Evolutionary conservation across 2,888 invertebrate genomes (phyloP), one percentile per base, ranked within the genome.

Genomic region (Beris chalybata): DNA sequence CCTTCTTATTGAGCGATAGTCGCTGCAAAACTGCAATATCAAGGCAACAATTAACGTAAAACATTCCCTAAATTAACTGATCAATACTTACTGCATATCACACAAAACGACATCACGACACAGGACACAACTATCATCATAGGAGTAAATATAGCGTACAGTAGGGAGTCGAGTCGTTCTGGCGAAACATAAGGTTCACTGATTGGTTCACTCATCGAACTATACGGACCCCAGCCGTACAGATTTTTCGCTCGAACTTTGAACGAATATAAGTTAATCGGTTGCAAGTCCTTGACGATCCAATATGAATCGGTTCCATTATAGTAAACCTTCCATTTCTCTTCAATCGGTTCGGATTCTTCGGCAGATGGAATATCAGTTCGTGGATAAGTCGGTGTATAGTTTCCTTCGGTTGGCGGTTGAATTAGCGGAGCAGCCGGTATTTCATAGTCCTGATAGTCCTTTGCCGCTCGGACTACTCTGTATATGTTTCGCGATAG

Each of bases 271-370:
- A 86, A 83, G 30, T 85, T 81, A 67, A 86, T 85, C 29, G 85
- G 83, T 64, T 85, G 84, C 61, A 79, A 63, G 13, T 87, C 87
- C 9, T 85, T 85, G 31, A 94, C 87, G 68, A 92, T 86, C 91
- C 95, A 96, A 75, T 89, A 90, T 68, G 89, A 86, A 53, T 93
- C 90, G 56, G 88, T 87, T 71, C 92, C 93, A 74, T 92, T 93
- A 74, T 93, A 92, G 63, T 89, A 85, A 1, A 84, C 75, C 56
- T 80, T 80, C 90, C 90, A 90, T 65, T 83, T 81, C 50, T 83
- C 81, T 70, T 82, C 81, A 11, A 76, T 75, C 4, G 83, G 76
- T 69, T 83, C 79, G 4, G 84, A 79, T 52, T 88, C 87, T 73
- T 88, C 88, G 4, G 84, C 82, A 65, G 81, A 83, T 0, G 83